Conservation (phyloP, 2,797 vertebrate genomes). For the Parauchenoglanis punctatus region DNA sequence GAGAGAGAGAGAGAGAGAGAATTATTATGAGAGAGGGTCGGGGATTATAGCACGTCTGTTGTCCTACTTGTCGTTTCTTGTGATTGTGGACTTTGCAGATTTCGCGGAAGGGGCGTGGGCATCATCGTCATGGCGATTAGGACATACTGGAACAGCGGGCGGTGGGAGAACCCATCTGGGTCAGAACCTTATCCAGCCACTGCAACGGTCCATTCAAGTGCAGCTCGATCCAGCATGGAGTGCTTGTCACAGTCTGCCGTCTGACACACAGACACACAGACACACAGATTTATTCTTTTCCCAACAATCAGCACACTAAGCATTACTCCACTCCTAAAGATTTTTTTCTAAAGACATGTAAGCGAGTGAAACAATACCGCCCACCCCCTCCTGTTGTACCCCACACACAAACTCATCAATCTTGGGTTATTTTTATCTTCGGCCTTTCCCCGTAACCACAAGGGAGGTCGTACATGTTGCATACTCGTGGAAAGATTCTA, state of each 20-base stretch:
- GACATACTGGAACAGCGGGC: conserved; percentile 99
- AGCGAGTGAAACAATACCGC: not conserved
- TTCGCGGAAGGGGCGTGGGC: conserved; percentile 55
- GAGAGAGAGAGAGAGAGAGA: not conserved
- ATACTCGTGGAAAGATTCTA: not conserved
- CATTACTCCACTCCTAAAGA: not conserved
- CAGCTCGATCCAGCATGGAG: conserved; percentile 98
- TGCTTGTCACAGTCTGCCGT: conserved; percentile 97
- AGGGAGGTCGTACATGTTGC: conserved; percentile 11
- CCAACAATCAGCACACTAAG: not conserved
- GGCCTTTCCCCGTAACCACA: not conserved
- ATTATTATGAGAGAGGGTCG: conserved; percentile 74
- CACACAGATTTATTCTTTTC: not conserved
- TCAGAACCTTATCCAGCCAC: conserved; percentile 98
- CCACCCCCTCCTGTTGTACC: not conserved
- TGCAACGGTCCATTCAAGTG: conserved; percentile 97
- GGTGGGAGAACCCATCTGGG: conserved; percentile 99
- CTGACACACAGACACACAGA: conserved; percentile 65
- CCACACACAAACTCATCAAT: conserved; percentile 18
- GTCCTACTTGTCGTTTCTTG: conserved; percentile 75
- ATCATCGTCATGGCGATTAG: conserved; percentile 71
- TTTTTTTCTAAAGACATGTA: not conserved
- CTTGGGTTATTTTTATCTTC: conserved; percentile 18
- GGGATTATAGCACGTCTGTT: conserved; percentile 75
- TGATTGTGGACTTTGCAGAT: conserved; percentile 54